These are phyloP conservation scores for Molothrus aeneus DNA, from an alignment of 2,797 vertebrate species.

Conservation along the genomic window DNA sequence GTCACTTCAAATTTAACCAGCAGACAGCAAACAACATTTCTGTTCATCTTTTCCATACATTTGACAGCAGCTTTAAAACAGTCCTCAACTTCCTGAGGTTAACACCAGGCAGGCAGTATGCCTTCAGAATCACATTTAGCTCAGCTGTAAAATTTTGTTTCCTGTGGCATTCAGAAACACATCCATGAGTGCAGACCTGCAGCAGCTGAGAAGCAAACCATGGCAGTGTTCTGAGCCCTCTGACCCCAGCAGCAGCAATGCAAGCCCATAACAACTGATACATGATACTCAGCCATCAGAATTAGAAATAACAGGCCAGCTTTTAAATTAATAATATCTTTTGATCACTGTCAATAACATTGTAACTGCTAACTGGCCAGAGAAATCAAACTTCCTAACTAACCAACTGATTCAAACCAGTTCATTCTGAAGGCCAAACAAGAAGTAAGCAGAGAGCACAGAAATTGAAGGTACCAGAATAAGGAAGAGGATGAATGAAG, in stretches of 20 bases:
- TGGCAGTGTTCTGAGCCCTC: neutral
- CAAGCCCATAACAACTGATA: neutral
- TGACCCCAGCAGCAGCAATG: accelerated
- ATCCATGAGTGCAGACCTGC: neutral
- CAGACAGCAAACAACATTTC: neutral
- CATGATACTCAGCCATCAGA: accelerated
- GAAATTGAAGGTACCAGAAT: neutral
- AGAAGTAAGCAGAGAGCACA: neutral
- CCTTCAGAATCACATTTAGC: neutral
- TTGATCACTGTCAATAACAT: neutral
- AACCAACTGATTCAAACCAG: neutral
- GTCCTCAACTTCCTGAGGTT: neutral
- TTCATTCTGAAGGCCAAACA: neutral
- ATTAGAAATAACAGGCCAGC: neutral
- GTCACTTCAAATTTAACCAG: neutral
- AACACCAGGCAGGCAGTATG: neutral
- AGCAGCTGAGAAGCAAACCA: neutral
- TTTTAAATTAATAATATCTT: neutral
- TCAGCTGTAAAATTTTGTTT: neutral
- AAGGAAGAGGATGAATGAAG: neutral
- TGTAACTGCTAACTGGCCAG: neutral
- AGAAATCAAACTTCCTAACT: neutral
- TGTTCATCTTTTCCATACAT: neutral
- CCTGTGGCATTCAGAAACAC: neutral
- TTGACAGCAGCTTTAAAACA: neutral